Percentiles rank a stretch among this genome's conserved stretches.
phyloP scores from a whole-genome alignment of 2,797 vertebrate genomes.

The Rhynchotus rufescens region DNA sequence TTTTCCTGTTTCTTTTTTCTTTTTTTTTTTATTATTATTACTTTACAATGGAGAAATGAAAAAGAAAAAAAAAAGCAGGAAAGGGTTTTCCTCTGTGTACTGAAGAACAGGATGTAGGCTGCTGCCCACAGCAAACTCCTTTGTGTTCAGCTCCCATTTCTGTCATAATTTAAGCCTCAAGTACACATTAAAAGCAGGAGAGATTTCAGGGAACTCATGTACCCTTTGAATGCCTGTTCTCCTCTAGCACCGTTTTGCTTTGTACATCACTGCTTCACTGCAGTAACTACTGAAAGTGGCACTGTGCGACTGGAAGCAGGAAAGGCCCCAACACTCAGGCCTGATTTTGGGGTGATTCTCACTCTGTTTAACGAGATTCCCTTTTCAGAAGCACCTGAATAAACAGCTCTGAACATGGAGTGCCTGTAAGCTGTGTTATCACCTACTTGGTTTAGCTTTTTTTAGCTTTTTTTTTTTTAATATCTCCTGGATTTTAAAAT shows the following conservation, averaged over 20 bases:
- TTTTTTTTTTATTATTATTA: not conserved
- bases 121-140: conserved; percentile 34
- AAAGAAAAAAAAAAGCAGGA: conserved; percentile 60
- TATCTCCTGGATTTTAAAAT: not conserved
- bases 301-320: not conserved
- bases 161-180: not conserved
- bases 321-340: not conserved
- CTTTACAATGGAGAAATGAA: conserved; percentile 68
- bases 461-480: not conserved
- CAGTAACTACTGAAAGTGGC: not conserved
- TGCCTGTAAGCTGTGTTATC: not conserved
- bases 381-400: not conserved
- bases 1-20: conserved; percentile 50
- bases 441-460: not conserved
- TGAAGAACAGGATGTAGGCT: conserved; percentile 50
- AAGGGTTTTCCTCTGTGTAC: conserved; percentile 66
- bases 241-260: not conserved
- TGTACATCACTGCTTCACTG: not conserved
- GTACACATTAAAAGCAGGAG: conserved; percentile 3
- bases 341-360: not conserved
- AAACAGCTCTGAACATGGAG: not conserved
- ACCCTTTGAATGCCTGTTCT: not conserved
- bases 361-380: not conserved
- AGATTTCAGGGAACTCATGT: not conserved
- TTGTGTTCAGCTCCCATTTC: conserved; percentile 47